Conservation (phyloP, 92 coral and sea anemone species). For the Blastomussa wellsi region DNA sequence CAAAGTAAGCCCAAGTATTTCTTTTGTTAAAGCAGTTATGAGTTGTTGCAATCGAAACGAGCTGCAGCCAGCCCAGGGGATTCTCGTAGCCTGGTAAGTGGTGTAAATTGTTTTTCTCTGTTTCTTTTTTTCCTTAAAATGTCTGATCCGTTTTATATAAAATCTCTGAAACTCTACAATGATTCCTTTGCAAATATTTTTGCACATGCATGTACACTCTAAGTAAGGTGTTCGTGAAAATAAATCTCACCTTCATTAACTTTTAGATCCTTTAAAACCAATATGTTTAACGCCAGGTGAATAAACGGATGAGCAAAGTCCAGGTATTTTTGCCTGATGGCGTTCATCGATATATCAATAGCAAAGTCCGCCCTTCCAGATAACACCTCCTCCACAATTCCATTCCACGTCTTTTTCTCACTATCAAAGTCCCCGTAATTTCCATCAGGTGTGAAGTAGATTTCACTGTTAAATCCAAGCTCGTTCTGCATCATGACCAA, state of each 20-base stretch:
- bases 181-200: too few species aligned
- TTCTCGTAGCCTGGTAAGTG: too few species aligned
- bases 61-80: too few species aligned
- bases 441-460: conserved; percentile 59
- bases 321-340: conserved; percentile 31
- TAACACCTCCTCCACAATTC: conserved; percentile 55
- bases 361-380: conserved; percentile 60
- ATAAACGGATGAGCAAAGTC: conserved; percentile 63
- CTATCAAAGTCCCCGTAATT: conserved; percentile 51
- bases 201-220: too few species aligned
- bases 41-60: too few species aligned
- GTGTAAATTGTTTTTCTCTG: too few species aligned
- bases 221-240: not conserved
- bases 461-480: conserved; percentile 39
- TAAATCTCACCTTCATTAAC: conserved; percentile 2
- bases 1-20: too few species aligned
- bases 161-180: too few species aligned
- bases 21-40: too few species aligned
- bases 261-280: conserved; percentile 51
- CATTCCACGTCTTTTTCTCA: conserved; percentile 47
- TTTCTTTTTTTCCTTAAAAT: too few species aligned
- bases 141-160: too few species aligned
- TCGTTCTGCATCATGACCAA: conserved; percentile 53
- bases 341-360: conserved; percentile 54
- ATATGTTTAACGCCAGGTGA: conserved; percentile 55